Base-by-base conservation (phyloP, 2,797 vertebrate species). In the Varecia variegata region DNA sequence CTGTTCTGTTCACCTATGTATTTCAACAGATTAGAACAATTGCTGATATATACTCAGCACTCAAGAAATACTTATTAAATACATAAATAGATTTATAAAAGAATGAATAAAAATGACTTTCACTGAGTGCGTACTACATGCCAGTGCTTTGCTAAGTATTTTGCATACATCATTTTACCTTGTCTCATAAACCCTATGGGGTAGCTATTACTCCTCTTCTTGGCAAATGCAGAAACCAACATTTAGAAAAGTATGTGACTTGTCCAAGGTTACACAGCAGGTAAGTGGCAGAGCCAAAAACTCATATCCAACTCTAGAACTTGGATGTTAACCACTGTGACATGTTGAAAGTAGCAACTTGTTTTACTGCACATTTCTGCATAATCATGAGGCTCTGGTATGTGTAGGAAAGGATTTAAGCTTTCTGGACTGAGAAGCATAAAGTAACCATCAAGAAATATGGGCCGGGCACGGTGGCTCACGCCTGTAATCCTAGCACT, bases 391-490 rank as follows among this genome's bases (percentile, higher is more conserved):
- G 2, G 54, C 45, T 76, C 40, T 47, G 50, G 56, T 79, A 35
- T 9, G 15, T 58, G 21, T 38, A 93, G 38, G 32, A 68, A 95
- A 93, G 6, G 58, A 76, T 60, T 83, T 65, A 88, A 94, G 47
- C 47, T 83, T 80, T 76, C 52, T 89, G 25, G n/a, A 84, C 47
- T 40, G 40, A 81, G 38, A 82, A 86, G 65, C 7, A 90, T 65
- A 95, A 84, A 76, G 52, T 62, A 87, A 94, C 67, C 79, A 79
- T 52, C 88, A 92, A 82, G 40, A 70, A 23, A 83, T 58, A 81
- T 23, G 47, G n/a, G n/a, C n/a, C n/a, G n/a, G n/a, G n/a, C n/a
- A n/a, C n/a, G n/a, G n/a, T n/a, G n/a, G n/a, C n/a, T n/a, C n/a
- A n/a, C n/a, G n/a, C n/a, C n/a, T n/a, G n/a, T n/a, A n/a, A n/a